Conservation (phyloP, 2,113 vertebrate species). For the Cololabis saira region DNA sequence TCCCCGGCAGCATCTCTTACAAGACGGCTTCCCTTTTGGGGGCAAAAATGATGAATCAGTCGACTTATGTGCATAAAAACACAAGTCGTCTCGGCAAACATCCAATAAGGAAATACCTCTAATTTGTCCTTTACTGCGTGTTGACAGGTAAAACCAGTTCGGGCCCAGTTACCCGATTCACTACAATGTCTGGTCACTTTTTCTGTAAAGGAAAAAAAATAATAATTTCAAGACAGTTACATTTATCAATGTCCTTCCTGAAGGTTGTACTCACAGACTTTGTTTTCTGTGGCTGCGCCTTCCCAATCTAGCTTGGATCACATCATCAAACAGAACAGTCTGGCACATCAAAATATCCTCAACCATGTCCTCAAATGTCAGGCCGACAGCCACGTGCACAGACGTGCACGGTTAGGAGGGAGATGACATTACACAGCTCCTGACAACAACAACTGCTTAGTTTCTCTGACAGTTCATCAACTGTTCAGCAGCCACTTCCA, state of each 20-base stretch:
- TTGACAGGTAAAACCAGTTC: slow-evolving; percentile 88
- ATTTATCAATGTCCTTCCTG: slow-evolving; percentile 22
- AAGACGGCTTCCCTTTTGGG: slow-evolving; percentile 22
- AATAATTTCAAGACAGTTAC: background rate
- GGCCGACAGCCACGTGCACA: slow-evolving; percentile 28
- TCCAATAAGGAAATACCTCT: slow-evolving; percentile 77
- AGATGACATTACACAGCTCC: slow-evolving; percentile 42
- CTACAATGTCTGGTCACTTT: slow-evolving; percentile 91
- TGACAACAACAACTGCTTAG: slow-evolving; percentile 24
- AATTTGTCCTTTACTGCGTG: slow-evolving; percentile 84
- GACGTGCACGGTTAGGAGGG: slow-evolving; percentile 20
- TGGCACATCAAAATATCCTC: slow-evolving; percentile 8
- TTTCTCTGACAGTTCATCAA: slow-evolving; percentile 63
- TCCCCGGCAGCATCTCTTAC: slow-evolving; percentile 27
- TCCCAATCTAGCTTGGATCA: slow-evolving; percentile 25
- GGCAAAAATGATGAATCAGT: background rate
- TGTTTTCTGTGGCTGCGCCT: slow-evolving; percentile 15
- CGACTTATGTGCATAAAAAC: background rate
- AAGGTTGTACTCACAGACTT: slow-evolving; percentile 3
- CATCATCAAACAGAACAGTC: slow-evolving; percentile 34
- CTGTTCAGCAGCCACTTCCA: slow-evolving; percentile 36
- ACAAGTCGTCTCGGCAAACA: background rate
- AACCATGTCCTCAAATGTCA: slow-evolving; percentile 21
- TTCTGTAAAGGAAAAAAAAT: slow-evolving; percentile 75
- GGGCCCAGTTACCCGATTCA: slow-evolving; percentile 88